Percentiles rank a stretch among this genome's conserved stretches.
These are phyloP conservation scores for Sturmia bella DNA, from an alignment of 2,888 invertebrate genomes.

Conservation along the genomic window DNA sequence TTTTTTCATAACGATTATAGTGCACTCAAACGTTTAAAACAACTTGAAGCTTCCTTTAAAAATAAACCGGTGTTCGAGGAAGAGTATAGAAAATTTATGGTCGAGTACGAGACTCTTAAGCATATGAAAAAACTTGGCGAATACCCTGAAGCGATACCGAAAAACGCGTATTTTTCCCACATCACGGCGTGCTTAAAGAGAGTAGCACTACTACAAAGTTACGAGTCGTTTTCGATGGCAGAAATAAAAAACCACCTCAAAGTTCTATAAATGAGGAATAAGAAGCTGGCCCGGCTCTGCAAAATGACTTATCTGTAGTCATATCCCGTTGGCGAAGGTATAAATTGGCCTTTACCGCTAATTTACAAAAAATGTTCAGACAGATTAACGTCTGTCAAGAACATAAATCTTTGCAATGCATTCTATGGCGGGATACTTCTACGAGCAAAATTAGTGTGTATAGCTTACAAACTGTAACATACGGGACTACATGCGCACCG, in stretches of 20 bases:
- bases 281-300: constrained; percentile 41
- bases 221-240: constrained; percentile 32
- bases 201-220: constrained; percentile 49
- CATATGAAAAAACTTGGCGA: constrained; percentile 51
- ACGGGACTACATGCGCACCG: constrained; percentile 43
- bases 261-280: constrained; percentile 37
- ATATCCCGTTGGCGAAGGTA: constrained; percentile 43
- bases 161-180: constrained; percentile 35
- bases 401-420: constrained; percentile 42
- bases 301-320: constrained; percentile 40
- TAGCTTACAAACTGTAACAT: constrained; percentile 1
- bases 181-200: constrained; percentile 46
- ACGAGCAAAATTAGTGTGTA: constrained; percentile 32
- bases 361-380: constrained; percentile 55
- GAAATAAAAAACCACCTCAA: constrained; percentile 22
- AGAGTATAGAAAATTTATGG: constrained; percentile 41
- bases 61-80: constrained; percentile 3
- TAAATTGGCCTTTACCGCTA: constrained; percentile 41
- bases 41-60: constrained; percentile 43
- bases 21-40: constrained; percentile 38
- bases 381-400: constrained; percentile 40
- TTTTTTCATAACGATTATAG: constrained; percentile 49
- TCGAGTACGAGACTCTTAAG: constrained; percentile 24
- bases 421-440: constrained; percentile 29
- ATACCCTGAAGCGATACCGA: constrained; percentile 42